A percentile compares a stretch with the other conserved stretches of the same genome.
Conservation (phyloP, 2,888 invertebrate species). For the Cabera pusaria region DNA sequence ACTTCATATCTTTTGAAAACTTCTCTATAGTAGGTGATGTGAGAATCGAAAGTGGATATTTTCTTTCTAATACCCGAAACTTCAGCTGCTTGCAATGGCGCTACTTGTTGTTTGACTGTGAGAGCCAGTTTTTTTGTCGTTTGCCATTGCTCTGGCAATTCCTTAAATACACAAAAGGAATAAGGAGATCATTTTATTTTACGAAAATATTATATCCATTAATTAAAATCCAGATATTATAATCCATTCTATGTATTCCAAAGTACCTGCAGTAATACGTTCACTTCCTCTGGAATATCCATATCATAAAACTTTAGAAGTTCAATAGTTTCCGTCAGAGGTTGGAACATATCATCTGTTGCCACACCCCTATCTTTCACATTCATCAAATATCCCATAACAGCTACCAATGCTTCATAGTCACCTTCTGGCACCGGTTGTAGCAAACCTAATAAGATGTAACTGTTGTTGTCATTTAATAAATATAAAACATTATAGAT, state of each 20-base stretch:
- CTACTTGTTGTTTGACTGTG: constrained; percentile 96
- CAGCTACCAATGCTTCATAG: constrained; percentile 92
- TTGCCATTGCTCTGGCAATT: constrained; percentile 97
- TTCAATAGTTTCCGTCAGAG: constrained; percentile 96
- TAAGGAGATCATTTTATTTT: too few species aligned
- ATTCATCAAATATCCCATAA: constrained; percentile 97
- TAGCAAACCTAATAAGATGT: constrained; percentile 62
- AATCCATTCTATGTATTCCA: too few species aligned
- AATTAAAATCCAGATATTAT: too few species aligned
- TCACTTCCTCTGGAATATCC: constrained; percentile 98
- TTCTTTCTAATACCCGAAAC: constrained; percentile 95
- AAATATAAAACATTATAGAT: too few species aligned
- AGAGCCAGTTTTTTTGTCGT: constrained; percentile 96
- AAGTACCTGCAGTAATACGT: constrained; percentile 90
- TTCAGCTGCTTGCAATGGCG: constrained; percentile 96
- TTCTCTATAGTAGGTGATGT: constrained; percentile 93
- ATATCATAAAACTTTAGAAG: constrained; percentile 96
- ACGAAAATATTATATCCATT: too few species aligned
- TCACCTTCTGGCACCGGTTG: constrained; percentile 94
- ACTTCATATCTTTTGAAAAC: constrained; percentile 90
- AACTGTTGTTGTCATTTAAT: too few species aligned
- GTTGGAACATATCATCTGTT: constrained; percentile 98
- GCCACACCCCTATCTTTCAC: constrained; percentile 94
- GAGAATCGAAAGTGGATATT: constrained; percentile 92
- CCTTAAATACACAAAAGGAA: too few species aligned